Evolutionary conservation across 2,113 vertebrate genomes (phyloP).

Genomic region (Vidua chalybeata): DNA sequence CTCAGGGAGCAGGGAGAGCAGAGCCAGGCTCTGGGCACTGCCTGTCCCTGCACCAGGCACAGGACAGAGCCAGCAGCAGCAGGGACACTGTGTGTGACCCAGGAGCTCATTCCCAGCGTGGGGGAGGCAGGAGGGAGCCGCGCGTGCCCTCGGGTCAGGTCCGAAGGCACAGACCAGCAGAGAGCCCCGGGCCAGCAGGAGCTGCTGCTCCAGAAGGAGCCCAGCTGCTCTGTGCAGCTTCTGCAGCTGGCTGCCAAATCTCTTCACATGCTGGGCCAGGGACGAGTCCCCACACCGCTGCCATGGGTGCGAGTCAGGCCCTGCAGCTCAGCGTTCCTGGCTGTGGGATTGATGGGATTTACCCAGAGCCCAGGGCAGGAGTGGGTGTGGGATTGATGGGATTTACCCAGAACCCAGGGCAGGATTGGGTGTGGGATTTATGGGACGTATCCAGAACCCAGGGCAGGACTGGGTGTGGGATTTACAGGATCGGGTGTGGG

Average conservation of each 20-base stretch:
- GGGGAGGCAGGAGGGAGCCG: neutral
- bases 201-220: constrained; percentile 27
- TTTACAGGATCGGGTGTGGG: too few species aligned
- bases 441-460: neutral
- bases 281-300: neutral
- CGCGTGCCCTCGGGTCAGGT: neutral
- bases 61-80: neutral
- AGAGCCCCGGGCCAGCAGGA: constrained; percentile 2
- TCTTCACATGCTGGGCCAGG: neutral
- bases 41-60: neutral
- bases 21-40: neutral
- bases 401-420: constrained; percentile 77
- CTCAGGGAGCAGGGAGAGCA: neutral
- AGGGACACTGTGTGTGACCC: neutral
- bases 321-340: neutral
- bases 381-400: neutral
- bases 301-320: neutral
- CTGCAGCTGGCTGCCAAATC: constrained; percentile 13
- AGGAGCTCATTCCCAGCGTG: neutral
- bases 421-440: constrained; percentile 67
- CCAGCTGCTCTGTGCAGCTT: neutral
- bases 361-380: constrained; percentile 84
- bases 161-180: neutral
- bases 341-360: neutral
- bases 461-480: neutral